These are phyloP conservation scores for Willowsia nigromaculata DNA, from an alignment of 2,888 invertebrate species.

Conservation along the genomic window DNA sequence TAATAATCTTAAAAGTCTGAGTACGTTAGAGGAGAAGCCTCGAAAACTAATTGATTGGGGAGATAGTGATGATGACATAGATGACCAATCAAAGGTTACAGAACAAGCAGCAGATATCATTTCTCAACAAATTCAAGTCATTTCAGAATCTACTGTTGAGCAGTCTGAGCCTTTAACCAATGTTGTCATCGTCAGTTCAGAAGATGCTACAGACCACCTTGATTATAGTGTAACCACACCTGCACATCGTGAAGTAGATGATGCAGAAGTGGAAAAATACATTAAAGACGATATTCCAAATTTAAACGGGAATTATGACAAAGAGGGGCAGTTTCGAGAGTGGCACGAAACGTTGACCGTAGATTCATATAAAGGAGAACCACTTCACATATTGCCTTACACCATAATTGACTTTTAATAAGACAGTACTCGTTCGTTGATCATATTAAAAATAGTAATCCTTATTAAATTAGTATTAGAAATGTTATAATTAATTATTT, in stretches of 20 bases:
- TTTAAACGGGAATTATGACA: slow-evolving; percentile 82
- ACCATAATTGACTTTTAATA: slow-evolving; percentile 95
- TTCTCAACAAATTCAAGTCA: slow-evolving; percentile 53
- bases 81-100: slow-evolving; percentile 40
- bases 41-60: slow-evolving; percentile 75
- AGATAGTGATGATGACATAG: slow-evolving; percentile 75
- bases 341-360: slow-evolving; percentile 93
- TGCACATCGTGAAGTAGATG: slow-evolving; percentile 79
- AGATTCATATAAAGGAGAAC: slow-evolving; percentile 88
- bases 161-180: background rate
- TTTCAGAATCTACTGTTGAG: slow-evolving; percentile 42
- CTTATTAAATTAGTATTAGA: slow-evolving; percentile 18
- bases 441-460: slow-evolving; percentile 17
- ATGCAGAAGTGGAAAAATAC: slow-evolving; percentile 81
- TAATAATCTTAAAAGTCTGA: slow-evolving; percentile 60
- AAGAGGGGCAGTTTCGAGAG: slow-evolving; percentile 86
- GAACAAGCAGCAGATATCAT: slow-evolving; percentile 25
- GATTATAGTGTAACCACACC: slow-evolving; percentile 23
- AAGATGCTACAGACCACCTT: slow-evolving; percentile 16
- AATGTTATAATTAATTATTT: background rate
- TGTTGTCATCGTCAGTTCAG: slow-evolving; percentile 28
- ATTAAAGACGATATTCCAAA: slow-evolving; percentile 80
- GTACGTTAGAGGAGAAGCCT: slow-evolving; percentile 53
- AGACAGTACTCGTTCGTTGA: slow-evolving; percentile 36
- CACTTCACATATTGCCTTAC: slow-evolving; percentile 96